Percentiles rank a stretch among this genome's conserved stretches.
Evolutionary conservation across 2,113 vertebrate genomes (phyloP).

Genomic region (Ifrita kowaldi): DNA sequence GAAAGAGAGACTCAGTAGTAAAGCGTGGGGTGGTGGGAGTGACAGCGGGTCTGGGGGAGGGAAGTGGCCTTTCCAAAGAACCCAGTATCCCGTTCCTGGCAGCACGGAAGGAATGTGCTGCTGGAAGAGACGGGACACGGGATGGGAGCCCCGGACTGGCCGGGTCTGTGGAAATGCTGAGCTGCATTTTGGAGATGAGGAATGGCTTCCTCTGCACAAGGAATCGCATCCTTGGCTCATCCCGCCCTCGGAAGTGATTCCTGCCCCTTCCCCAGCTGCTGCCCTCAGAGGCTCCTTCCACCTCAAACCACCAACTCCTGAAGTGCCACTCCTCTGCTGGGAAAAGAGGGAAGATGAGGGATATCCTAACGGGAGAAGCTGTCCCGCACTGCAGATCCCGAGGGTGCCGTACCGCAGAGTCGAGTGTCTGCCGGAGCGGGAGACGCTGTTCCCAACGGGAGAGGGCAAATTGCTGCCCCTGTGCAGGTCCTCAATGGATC

Average conservation of each 20-base stretch:
- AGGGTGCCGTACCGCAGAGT: constrained; percentile 70
- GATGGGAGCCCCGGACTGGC: background rate
- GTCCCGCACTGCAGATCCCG: rapidly evolving
- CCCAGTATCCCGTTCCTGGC: background rate
- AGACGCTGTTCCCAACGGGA: constrained; percentile 81
- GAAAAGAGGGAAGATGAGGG: background rate
- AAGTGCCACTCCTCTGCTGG: rapidly evolving
- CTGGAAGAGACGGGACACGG: background rate
- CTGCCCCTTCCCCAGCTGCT: background rate
- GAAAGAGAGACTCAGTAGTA: background rate
- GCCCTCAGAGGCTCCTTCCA: background rate
- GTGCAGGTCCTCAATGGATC: constrained; percentile 96
- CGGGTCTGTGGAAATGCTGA: background rate
- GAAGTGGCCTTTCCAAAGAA: background rate
- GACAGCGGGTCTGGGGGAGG: background rate
- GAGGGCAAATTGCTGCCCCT: constrained; percentile 84
- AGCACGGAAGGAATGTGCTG: background rate
- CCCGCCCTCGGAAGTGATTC: background rate
- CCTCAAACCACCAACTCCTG: rapidly evolving
- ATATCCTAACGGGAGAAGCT: rapidly evolving
- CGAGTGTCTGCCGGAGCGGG: constrained; percentile 86
- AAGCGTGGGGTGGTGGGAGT: background rate
- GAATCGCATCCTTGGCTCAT: background rate
- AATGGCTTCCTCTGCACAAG: background rate
- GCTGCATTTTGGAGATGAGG: background rate